Evolutionary conservation across 2,888 invertebrate species (phyloP).

Genomic region (Lasius platythorax): DNA sequence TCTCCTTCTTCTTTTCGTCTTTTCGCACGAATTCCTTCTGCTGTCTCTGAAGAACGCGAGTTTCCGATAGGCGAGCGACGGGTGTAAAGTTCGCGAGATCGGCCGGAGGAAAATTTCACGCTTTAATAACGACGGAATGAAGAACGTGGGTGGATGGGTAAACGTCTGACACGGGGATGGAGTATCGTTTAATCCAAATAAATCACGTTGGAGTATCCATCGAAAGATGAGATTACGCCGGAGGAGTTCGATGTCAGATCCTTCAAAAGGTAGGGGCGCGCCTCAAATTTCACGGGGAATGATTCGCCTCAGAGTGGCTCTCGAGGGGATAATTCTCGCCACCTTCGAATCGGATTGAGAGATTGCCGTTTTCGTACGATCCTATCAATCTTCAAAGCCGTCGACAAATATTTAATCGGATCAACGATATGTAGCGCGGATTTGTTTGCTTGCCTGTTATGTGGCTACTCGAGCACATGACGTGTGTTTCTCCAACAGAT

Average conservation of each 20-base stretch:
- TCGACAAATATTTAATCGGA: conserved; percentile 46
- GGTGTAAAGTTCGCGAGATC: conserved; percentile 17
- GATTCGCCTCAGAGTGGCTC: conserved; percentile 57
- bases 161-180: background rate
- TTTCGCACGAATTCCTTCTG: conserved; percentile 21
- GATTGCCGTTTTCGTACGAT: conserved; percentile 30
- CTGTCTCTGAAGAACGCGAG: background rate
- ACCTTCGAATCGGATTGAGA: conserved; percentile 1
- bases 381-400: conserved; percentile 32
- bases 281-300: conserved; percentile 74
- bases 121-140: conserved; percentile 69
- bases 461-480: background rate
- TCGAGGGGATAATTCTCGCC: conserved; percentile 48
- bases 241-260: conserved; percentile 21
- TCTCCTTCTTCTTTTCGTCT: background rate
- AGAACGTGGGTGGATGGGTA: conserved; percentile 44
- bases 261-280: conserved; percentile 36
- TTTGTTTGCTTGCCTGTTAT: conserved; percentile 26
- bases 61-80: conserved; percentile 19
- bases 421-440: conserved; percentile 11
- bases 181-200: conserved; percentile 72
- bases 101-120: conserved; percentile 60
- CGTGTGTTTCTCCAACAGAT: background rate
- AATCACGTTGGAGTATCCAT: conserved; percentile 69
- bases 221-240: conserved; percentile 69